phyloP scores from a whole-genome alignment of 1,140 invertebrate genomes.

The Ruditapes philippinarum region DNA sequence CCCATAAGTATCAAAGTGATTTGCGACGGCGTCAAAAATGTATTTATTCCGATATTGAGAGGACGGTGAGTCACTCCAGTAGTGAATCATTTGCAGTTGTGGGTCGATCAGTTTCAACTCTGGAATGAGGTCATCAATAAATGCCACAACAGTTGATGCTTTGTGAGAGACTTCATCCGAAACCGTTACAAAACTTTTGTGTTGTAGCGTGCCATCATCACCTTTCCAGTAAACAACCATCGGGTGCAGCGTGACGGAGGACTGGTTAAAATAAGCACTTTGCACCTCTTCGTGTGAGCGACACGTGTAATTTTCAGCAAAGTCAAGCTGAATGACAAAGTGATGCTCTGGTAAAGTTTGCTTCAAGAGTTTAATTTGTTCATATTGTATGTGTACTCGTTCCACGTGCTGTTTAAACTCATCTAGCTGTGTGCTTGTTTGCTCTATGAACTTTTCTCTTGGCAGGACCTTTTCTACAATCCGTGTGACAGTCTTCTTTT shows the following conservation, averaged over 20 bases:
- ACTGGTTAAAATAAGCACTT: no score
- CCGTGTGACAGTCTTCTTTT: constrained; percentile 36
- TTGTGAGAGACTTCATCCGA: no score
- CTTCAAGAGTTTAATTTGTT: constrained; percentile 10
- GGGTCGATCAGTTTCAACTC: background rate
- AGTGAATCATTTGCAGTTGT: background rate
- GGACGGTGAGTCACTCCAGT: constrained; percentile 4
- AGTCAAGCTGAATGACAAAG: background rate
- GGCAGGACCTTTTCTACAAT: constrained; percentile 23
- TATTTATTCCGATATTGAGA: background rate
- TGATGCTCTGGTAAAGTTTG: background rate
- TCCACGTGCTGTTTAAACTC: constrained; percentile 15
- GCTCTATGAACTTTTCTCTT: background rate
- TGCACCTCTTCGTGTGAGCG: no score
- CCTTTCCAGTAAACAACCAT: no score
- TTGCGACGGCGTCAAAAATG: constrained; percentile 7
- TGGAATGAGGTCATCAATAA: background rate
- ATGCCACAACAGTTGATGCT: no score
- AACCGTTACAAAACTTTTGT: no score
- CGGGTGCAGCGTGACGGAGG: no score
- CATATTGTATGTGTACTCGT: constrained; percentile 16
- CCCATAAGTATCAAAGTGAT: background rate
- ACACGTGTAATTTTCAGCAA: no score
- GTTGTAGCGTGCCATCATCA: no score
- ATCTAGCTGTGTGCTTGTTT: background rate